Base-by-base conservation (phyloP, 1,140 invertebrate genomes). In the Calycopis cecrops region DNA sequence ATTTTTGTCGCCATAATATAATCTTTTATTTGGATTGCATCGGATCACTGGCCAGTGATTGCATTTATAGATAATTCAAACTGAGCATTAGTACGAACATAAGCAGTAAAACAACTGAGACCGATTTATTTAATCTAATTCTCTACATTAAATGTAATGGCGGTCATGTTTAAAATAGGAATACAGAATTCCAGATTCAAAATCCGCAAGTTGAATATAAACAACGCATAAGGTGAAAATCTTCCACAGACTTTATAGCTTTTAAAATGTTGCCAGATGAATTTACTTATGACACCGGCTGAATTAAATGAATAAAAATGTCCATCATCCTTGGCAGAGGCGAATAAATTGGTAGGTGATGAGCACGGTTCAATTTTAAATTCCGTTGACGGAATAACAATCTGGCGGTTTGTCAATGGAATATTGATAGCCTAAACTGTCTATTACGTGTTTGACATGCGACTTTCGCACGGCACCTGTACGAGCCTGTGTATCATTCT, bases 341-440 rank as follows among this genome's bases (percentile, higher is more conserved):
- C 59, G 58, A 65, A 60, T 65, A 65, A 62, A 65, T 65, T 61
- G 63, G 59, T 56, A 63, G 53, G 61, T 63, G 61, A 63, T 63
- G 53, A 44, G 59, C 55, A 57, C 55, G 56, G 60, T 62, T 62
- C 59, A 52, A 55, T 57, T 57, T 55, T 40, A 47, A 55, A 55
- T 38, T 53, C 52, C 61, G 57, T 48, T 49, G 34, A 60, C 38
- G 53, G 63, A 65, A 65, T 61, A 65, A 48, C 59, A 59, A 62
- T 56, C 48, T 35, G 6, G 44, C 42, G 9, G 47, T 49, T 47
- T 52, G 28, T 47, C 40, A 42, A 52, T 34, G 53, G 63, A 57
- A 65, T 65, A 60, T 59, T 65, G 63, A 65, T 65, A 50, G 51
- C 34, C 53, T 34, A 54, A 28, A 9, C 40, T 17, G n/a, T 55